Evolutionary conservation across 2,113 vertebrate species (phyloP).

Genomic region (Cyanoramphus novaezelandiae): DNA sequence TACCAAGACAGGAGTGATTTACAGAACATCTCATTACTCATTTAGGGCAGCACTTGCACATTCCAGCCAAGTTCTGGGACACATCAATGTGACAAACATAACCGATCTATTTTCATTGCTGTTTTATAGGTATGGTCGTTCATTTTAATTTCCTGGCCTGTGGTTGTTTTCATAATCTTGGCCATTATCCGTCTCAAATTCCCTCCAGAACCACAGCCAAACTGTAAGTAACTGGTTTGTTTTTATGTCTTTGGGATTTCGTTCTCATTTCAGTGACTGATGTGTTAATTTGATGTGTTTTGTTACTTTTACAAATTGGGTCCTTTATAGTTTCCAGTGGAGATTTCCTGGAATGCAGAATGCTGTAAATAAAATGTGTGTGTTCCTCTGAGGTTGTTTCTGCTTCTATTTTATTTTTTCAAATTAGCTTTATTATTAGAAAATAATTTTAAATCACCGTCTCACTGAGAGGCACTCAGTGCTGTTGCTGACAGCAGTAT

Average conservation of each 20-base stretch:
- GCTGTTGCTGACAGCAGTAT: background rate
- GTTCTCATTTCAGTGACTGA: conserved; percentile 41
- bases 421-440: conserved; percentile 5
- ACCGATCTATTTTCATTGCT: conserved; percentile 59
- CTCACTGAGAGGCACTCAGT: background rate
- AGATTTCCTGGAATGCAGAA: background rate
- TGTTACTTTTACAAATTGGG: conserved; percentile 27
- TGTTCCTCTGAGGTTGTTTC: background rate
- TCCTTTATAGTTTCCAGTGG: background rate
- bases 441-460: background rate
- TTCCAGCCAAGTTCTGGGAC: conserved; percentile 19
- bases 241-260: conserved; percentile 15
- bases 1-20: conserved; percentile 1
- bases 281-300: background rate
- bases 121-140: conserved; percentile 89
- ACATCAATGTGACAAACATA: background rate
- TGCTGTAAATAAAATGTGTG: conserved; percentile 13
- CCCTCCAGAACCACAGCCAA: conserved; percentile 75
- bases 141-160: conserved; percentile 88
- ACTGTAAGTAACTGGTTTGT: conserved; percentile 84
- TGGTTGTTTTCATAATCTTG: conserved; percentile 92
- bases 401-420: background rate
- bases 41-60: background rate
- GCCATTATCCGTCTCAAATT: conserved; percentile 88
- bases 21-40: background rate